Conservation (phyloP, 2,797 vertebrate species). For the Moxostoma hubbsi region DNA sequence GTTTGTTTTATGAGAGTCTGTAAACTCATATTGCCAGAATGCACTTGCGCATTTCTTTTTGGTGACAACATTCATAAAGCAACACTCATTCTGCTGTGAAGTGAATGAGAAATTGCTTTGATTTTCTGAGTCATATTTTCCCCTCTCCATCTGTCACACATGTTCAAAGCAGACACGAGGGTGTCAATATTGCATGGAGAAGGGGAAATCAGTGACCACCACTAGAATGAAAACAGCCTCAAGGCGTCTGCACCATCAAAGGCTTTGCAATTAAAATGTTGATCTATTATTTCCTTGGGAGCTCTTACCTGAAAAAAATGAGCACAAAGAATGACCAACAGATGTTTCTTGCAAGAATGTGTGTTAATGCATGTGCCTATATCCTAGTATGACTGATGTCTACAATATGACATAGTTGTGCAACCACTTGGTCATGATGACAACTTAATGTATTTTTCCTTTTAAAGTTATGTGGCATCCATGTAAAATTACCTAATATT, state of each 20-base stretch:
- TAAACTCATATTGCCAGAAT: slow-evolving; percentile 15
- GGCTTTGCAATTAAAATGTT: slow-evolving; percentile 43
- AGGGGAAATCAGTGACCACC: slow-evolving; percentile 46
- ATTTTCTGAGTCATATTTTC: slow-evolving; percentile 45
- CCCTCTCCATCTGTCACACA: slow-evolving; percentile 34
- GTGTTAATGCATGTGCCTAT: background rate
- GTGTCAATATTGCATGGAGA: slow-evolving; percentile 42
- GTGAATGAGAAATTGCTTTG: slow-evolving; percentile 18
- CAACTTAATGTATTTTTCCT: background rate
- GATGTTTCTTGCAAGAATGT: slow-evolving; percentile 49
- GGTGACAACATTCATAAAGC: slow-evolving; percentile 15
- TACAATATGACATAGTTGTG: background rate
- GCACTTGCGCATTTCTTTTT: slow-evolving; percentile 6
- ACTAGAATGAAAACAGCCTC: slow-evolving; percentile 48
- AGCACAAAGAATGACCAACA: slow-evolving; percentile 55
- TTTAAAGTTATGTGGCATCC: background rate
- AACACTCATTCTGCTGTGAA: slow-evolving; percentile 20
- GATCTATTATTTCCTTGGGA: slow-evolving; percentile 53
- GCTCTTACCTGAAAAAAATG: slow-evolving; percentile 46
- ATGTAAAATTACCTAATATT: slow-evolving; percentile 4
- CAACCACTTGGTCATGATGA: slow-evolving; percentile 24
- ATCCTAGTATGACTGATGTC: slow-evolving; percentile 20
- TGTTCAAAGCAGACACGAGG: slow-evolving; percentile 22
- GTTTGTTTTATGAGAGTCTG: slow-evolving; percentile 25
- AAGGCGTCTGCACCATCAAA: slow-evolving; percentile 53